Conservation (phyloP, 2,113 vertebrate species). For the Pagrus major region DNA sequence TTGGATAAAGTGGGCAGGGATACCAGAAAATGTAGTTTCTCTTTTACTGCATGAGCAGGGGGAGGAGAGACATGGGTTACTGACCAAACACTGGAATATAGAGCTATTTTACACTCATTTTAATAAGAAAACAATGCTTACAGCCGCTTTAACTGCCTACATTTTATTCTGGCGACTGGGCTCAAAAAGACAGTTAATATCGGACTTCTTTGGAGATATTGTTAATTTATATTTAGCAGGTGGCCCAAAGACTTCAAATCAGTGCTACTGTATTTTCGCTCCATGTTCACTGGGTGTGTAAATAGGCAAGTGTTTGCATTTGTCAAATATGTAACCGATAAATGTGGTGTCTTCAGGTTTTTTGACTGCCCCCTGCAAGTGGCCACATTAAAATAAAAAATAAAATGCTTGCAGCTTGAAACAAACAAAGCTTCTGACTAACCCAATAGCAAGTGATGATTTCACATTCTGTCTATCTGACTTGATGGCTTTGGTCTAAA, state of each 20-base stretch:
- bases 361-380: not conserved
- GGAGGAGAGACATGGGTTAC: too few relatives aligned
- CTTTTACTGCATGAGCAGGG: too few relatives aligned
- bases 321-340: too few relatives aligned
- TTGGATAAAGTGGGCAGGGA: too few relatives aligned
- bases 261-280: not conserved
- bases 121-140: too few relatives aligned
- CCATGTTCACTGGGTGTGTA: not conserved
- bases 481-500: not conserved
- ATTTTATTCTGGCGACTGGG: too few relatives aligned
- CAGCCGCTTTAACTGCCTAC: too few relatives aligned
- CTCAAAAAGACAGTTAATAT: too few relatives aligned
- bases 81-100: too few relatives aligned
- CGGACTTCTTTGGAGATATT: too few relatives aligned
- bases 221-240: too few relatives aligned
- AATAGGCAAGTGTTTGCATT: not conserved
- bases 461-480: conserved; percentile 13
- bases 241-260: not conserved
- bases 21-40: too few relatives aligned
- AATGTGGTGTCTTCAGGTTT: not conserved
- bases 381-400: not conserved
- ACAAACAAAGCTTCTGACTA: not conserved
- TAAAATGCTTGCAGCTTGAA: not conserved
- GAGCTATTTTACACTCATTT: not conserved
- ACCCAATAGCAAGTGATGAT: not conserved